These are phyloP conservation scores for Brienomyrus longianalis DNA, from an alignment of 2,113 vertebrate genomes.

Conservation along the genomic window DNA sequence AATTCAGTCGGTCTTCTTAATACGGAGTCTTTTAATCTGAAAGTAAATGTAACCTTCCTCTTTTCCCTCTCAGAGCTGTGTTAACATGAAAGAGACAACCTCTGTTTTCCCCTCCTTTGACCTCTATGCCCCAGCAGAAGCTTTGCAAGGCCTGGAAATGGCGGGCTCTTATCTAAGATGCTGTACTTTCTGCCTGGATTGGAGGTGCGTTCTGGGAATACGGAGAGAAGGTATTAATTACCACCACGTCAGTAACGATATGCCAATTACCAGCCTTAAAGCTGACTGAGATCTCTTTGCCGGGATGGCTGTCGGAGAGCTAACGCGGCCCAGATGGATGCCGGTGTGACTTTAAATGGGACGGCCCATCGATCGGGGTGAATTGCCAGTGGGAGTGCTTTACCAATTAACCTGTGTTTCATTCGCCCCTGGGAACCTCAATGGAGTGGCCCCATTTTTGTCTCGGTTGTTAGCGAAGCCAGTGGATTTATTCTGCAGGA, in stretches of 20 bases:
- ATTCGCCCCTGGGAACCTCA: neutral
- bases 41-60: constrained; percentile 7
- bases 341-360: neutral
- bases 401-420: neutral
- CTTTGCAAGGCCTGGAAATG: neutral
- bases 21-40: constrained; percentile 20
- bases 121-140: neutral
- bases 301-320: neutral
- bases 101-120: neutral
- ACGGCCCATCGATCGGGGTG: neutral
- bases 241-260: neutral
- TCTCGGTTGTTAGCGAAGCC: neutral
- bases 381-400: neutral
- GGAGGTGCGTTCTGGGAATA: neutral
- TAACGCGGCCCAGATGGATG: neutral
- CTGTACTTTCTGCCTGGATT: neutral
- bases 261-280: neutral
- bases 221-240: neutral
- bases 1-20: constrained; percentile 34
- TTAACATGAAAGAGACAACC: constrained; percentile 3
- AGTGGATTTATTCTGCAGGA: neutral
- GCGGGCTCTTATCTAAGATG: neutral
- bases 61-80: neutral
- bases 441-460: neutral
- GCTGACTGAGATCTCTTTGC: neutral